Evolutionary conservation across 2,888 invertebrate species (phyloP).

Genomic region (Drosophila parthenogenetica): DNA sequence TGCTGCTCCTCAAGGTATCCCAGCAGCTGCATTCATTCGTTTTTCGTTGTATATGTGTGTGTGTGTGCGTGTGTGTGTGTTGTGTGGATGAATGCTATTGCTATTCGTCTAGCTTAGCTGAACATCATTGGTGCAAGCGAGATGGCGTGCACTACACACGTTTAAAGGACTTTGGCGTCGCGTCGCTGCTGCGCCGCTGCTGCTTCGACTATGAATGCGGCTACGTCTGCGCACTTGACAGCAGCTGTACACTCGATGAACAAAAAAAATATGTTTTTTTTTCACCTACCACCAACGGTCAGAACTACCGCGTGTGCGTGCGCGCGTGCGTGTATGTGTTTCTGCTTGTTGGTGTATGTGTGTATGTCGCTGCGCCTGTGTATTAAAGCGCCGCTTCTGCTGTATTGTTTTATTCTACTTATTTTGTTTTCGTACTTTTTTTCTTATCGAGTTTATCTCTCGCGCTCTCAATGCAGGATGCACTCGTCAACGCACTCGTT

Average conservation of each 20-base stretch:
- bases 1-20: slow-evolving; percentile 35
- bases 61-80: slow-evolving; percentile 22
- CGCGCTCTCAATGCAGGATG: slow-evolving; percentile 51
- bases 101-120: slow-evolving; percentile 50
- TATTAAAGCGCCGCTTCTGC: slow-evolving; percentile 31
- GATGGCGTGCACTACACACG: slow-evolving; percentile 52
- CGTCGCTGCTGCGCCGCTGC: slow-evolving; percentile 8
- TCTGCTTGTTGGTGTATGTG: neutral
- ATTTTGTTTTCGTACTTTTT: slow-evolving; percentile 23
- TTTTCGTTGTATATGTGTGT: neutral
- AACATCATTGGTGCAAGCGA: slow-evolving; percentile 44
- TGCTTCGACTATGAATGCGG: slow-evolving; percentile 9
- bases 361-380: slow-evolving; percentile 16
- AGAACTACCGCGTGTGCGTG: slow-evolving; percentile 43
- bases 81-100: slow-evolving; percentile 28
- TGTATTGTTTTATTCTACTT: slow-evolving; percentile 40
- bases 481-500: slow-evolving; percentile 43
- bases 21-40: slow-evolving; percentile 56
- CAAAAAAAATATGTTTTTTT: slow-evolving; percentile 32
- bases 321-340: slow-evolving; percentile 12
- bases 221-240: slow-evolving; percentile 71
- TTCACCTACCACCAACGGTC: slow-evolving; percentile 50
- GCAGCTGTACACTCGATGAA: slow-evolving; percentile 64
- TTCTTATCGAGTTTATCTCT: slow-evolving; percentile 46
- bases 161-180: slow-evolving; percentile 59